Conservation (phyloP, 2,797 vertebrate genomes). For the Buphagus erythrorhynchus region DNA sequence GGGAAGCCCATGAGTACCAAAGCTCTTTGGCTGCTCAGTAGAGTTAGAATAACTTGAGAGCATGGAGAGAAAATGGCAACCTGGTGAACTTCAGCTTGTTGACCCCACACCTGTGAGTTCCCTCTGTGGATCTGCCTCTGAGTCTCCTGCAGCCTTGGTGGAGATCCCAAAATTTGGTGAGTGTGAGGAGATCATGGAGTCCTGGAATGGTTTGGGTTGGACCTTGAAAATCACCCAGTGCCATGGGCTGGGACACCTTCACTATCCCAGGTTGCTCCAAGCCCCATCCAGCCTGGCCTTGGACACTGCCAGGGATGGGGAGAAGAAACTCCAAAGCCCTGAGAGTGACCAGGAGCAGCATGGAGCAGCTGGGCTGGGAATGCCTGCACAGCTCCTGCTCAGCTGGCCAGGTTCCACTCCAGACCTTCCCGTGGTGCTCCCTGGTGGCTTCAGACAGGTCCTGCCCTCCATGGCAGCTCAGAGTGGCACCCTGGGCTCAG, state of each 20-base stretch:
- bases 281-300: background rate
- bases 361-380: background rate
- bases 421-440: background rate
- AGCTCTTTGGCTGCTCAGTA: background rate
- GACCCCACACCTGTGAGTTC: fast-evolving
- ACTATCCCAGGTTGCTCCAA: background rate
- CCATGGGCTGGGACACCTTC: background rate
- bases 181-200: background rate
- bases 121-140: fast-evolving
- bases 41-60: background rate
- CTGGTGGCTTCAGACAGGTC: background rate
- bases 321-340: background rate
- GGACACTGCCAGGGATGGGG: background rate
- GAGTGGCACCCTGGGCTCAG: background rate
- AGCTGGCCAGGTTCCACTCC: background rate
- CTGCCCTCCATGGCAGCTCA: background rate
- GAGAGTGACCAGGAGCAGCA: background rate
- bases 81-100: background rate
- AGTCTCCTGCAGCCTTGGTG: background rate
- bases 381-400: background rate
- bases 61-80: background rate
- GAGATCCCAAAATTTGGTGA: background rate
- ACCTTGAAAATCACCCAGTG: too few relatives aligned
- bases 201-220: background rate
- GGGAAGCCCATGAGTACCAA: background rate